These are phyloP conservation scores for Battus philenor DNA, from an alignment of 1,140 invertebrate species.

Conservation along the genomic window DNA sequence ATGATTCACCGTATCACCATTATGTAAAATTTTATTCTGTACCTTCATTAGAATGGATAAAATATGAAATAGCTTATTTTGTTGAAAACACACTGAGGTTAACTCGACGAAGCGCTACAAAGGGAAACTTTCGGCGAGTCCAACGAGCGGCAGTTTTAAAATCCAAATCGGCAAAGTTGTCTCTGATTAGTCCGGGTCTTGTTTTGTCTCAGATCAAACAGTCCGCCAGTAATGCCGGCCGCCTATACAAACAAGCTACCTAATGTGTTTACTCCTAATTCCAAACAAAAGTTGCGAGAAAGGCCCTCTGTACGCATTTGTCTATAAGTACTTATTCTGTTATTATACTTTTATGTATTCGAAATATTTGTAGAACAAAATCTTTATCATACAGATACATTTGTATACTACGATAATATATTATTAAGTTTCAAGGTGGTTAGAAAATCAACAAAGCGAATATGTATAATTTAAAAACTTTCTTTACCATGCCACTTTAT, in stretches of 20 bases:
- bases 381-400: too few relatives aligned
- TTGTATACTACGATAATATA: too few relatives aligned
- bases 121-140: constrained; percentile 24
- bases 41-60: constrained; percentile 10
- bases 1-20: too few relatives aligned
- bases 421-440: too few relatives aligned
- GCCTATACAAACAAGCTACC: constrained; percentile 63
- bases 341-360: constrained; percentile 2
- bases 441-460: too few relatives aligned
- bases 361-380: constrained; percentile 2
- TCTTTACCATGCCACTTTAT: neutral
- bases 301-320: constrained; percentile 22
- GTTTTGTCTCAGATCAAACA: constrained; percentile 67
- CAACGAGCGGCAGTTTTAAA: constrained; percentile 37
- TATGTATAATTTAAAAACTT: neutral
- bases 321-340: constrained; percentile 18
- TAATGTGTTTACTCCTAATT: constrained; percentile 69
- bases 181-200: constrained; percentile 53
- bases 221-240: constrained; percentile 41
- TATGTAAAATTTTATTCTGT: neutral
- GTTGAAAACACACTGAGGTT: constrained; percentile 12
- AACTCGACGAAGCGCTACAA: constrained; percentile 11
- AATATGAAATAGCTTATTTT: constrained; percentile 14
- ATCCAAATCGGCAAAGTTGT: constrained; percentile 49
- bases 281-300: constrained; percentile 64